These are phyloP conservation scores for Thryonomys swinderianus DNA, from an alignment of 2,113 vertebrate genomes.

Conservation along the genomic window DNA sequence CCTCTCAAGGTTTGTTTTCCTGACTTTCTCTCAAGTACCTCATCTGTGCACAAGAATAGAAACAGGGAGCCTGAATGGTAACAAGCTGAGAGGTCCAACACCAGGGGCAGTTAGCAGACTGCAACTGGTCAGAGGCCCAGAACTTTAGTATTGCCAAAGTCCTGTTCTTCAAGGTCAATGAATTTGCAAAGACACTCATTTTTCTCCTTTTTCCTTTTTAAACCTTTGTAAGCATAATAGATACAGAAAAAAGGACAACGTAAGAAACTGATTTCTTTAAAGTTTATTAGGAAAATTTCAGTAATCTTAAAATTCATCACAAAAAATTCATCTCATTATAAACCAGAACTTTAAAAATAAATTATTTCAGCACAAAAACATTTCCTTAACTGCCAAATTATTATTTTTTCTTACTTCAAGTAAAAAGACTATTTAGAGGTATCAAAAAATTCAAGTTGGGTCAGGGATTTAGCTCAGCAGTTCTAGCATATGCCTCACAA, in stretches of 20 bases:
- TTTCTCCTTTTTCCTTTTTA: neutral
- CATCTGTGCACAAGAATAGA: conserved; percentile 70
- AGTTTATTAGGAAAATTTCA: conserved; percentile 20
- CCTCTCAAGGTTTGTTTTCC: conserved; percentile 49
- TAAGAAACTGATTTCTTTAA: conserved; percentile 25
- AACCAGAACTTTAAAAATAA: neutral
- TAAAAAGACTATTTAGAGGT: neutral
- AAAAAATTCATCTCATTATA: conserved; percentile 26
- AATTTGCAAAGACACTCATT: conserved; percentile 12
- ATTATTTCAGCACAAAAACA: conserved; percentile 65
- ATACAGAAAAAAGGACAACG: neutral
- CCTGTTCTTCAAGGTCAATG: conserved; percentile 6
- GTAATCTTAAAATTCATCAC: neutral
- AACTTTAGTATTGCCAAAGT: conserved; percentile 15
- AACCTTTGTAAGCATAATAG: conserved; percentile 11
- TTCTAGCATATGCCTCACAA: no score
- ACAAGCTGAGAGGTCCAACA: conserved; percentile 32
- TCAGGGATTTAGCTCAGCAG: no score
- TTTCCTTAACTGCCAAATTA: conserved; percentile 51
- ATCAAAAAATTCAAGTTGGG: conserved; percentile 27
- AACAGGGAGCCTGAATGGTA: conserved; percentile 36
- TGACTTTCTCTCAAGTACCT: conserved; percentile 59
- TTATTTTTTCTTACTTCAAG: conserved; percentile 28
- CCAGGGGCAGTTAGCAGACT: neutral
- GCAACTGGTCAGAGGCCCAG: conserved; percentile 15